These are phyloP conservation scores for Drosophila formosana DNA, from an alignment of 2,888 invertebrate species.

Conservation along the genomic window DNA sequence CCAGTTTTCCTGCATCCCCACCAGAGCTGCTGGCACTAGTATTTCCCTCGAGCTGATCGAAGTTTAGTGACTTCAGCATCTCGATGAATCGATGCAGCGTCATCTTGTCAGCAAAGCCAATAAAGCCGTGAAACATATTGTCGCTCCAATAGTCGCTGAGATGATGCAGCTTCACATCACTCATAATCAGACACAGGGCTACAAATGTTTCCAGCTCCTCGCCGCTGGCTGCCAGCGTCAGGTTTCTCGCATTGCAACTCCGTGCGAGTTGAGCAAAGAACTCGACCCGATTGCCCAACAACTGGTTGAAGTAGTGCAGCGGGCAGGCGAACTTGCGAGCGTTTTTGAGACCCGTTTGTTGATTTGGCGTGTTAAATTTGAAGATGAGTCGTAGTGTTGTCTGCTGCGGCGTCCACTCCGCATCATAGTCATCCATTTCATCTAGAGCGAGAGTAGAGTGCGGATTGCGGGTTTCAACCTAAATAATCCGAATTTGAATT, in stretches of 20 bases:
- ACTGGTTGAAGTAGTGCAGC: constrained; percentile 56
- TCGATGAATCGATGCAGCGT: constrained; percentile 51
- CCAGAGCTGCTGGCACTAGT: constrained; percentile 2
- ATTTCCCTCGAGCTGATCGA: constrained; percentile 40
- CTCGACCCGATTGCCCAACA: constrained; percentile 49
- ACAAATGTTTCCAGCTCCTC: constrained; percentile 69
- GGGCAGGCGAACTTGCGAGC: constrained; percentile 42
- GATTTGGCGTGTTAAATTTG: constrained; percentile 44
- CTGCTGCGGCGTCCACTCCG: constrained; percentile 60
- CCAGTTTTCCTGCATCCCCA: constrained; percentile 38
- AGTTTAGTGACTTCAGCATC: constrained; percentile 57
- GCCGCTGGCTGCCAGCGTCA: constrained; percentile 9
- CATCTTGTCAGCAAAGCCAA: constrained; percentile 64
- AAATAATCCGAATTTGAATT: background rate
- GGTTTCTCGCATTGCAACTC: constrained; percentile 41
- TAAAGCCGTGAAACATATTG: constrained; percentile 51
- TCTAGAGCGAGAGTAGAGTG: constrained; percentile 27
- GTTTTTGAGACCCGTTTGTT: constrained; percentile 42
- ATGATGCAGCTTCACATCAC: constrained; percentile 56
- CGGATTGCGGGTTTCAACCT: background rate
- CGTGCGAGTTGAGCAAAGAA: constrained; percentile 59
- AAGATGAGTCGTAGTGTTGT: constrained; percentile 56
- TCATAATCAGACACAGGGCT: constrained; percentile 62
- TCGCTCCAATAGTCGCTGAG: constrained; percentile 67
- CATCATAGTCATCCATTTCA: constrained; percentile 64